Evolutionary conservation across 2,888 invertebrate species (phyloP), one percentile per base, ranked within the genome.

Genomic region (Andrena minutula): DNA sequence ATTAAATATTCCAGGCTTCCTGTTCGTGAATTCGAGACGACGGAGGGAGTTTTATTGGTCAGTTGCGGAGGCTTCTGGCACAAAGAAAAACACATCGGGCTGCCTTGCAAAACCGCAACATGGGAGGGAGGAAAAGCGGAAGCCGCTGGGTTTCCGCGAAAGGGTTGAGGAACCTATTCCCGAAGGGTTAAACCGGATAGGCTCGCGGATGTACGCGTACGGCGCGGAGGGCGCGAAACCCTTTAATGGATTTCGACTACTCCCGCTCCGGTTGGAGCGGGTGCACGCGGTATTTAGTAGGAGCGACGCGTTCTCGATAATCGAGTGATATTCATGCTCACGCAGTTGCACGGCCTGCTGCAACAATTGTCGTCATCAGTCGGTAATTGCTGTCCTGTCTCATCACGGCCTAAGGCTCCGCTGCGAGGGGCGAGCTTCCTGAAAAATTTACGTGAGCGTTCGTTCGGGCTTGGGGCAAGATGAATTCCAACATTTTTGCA

Each of bases 231-330:
- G 75, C 76, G 79, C 86, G 86, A 87, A 84, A 83, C 85, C 86
- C 78, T 81, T 89, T 89, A 89, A 89, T 89, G 88, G 85, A 90
- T 90, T 89, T 86, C 85, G 84, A 89, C 80, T 83, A 82, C 71
- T 79, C 75, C 75, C 76, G 76, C 71, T 74, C 35, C 23, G 69
- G 64, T 53, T 23, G 56, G 6, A 56, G 35, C 68, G 20, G 74
- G 63, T 72, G 76, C 60, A 23, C 47, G 35, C 79, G 83, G 78
- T 78, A 79, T 85, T 86, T 87, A 84, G 73, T 65, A 74, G 65
- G 73, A 65, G 75, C 76, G 73, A 76, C 84, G 83, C 78, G 75
- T 87, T 81, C 81, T 60, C 75, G 83, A 88, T 85, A 85, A 87
- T 88, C 86, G 79, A 72, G 80, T 79, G 82, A 86, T 82, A 84